Evolutionary conservation across 1,140 invertebrate genomes (phyloP).

Genomic region (Bombus ignitus): DNA sequence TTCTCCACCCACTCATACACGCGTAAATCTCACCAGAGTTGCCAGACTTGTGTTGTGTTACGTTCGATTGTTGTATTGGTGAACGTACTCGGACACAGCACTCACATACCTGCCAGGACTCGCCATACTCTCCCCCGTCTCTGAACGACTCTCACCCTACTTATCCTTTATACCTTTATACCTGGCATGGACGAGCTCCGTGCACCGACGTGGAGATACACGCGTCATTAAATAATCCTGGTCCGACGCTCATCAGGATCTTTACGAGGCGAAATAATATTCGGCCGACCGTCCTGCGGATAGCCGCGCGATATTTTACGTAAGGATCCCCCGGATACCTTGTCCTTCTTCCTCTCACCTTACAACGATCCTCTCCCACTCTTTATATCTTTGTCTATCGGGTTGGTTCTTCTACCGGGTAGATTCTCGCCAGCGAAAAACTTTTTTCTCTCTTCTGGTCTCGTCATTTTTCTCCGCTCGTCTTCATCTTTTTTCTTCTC

Average conservation of each 20-base stretch:
- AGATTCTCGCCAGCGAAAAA: background rate
- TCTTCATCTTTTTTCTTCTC: background rate
- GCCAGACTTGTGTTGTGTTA: background rate
- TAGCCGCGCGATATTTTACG: conserved; percentile 61
- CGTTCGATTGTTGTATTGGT: background rate
- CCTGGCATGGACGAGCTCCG: conserved; percentile 60
- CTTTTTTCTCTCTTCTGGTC: conserved; percentile 1
- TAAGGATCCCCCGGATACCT: conserved; percentile 31
- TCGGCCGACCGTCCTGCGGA: conserved; percentile 57
- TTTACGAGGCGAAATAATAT: conserved; percentile 78
- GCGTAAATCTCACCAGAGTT: conserved; percentile 48
- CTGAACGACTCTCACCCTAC: conserved; percentile 24
- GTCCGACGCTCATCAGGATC: conserved; percentile 77
- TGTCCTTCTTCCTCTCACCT: conserved; percentile 1
- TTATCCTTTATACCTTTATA: conserved; percentile 75
- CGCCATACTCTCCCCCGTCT: conserved; percentile 20
- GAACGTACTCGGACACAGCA: conserved; percentile 2
- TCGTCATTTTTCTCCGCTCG: background rate
- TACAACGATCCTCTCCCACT: background rate
- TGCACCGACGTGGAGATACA: conserved; percentile 59
- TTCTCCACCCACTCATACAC: conserved; percentile 55
- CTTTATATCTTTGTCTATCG: too few relatives aligned
- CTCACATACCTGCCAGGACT: conserved; percentile 46
- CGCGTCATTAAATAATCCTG: conserved; percentile 79
- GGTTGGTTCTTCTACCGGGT: background rate